Base-by-base conservation (phyloP, 2,797 vertebrate species). In the Bovichtus diacanthus region DNA sequence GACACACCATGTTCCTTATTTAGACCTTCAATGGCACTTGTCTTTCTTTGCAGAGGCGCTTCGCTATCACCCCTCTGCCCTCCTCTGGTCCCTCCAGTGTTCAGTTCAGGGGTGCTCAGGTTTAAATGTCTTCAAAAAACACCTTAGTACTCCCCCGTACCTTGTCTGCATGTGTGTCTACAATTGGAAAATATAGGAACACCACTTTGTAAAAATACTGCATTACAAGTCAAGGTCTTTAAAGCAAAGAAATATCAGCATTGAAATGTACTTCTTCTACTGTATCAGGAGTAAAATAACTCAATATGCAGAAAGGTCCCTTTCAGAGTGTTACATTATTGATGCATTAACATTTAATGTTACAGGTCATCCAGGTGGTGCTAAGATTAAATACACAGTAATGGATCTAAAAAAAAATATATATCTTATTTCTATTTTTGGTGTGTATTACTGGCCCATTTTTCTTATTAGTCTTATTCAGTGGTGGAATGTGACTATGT, bases 11-110 rank as follows among this genome's bases (percentile, higher is more conserved):
- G 80, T 77, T 90, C 66, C 68, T 71, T 86, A 81, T 89, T 88
- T 82, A 87, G 87, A 91, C 81, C 87, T 81, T 87, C 76, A 67
- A 53, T 80, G 61, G 74, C 63, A 72, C 75, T 78, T 78, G 83
- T 86, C 78, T 83, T 67, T 72, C 70, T 80, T 69, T 67, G 34
- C 82, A 46, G 68, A 66, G 53, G 41, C 12, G 9, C 67, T 68
- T 82, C 53, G 78, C 43, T 54, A 2, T 64, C 15, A 3, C 41
- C 66, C 73, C 70, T 62, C 66, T 54, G 81, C 64, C 58, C 47
- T 71, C 25, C 10, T 71, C 61, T 55, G 61, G 58, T 87, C 65
- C 72, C 66, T 10, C 43, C 69, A 11, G 68, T 29, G 50, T 70
- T 63, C 41, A 39, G 76, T 67, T 78, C 73, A 51, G 74, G 13